Percentiles rank a stretch among this genome's conserved stretches.
phyloP scores from a whole-genome alignment of 2,113 vertebrate species.

The Cephalopholis sonnerati region DNA sequence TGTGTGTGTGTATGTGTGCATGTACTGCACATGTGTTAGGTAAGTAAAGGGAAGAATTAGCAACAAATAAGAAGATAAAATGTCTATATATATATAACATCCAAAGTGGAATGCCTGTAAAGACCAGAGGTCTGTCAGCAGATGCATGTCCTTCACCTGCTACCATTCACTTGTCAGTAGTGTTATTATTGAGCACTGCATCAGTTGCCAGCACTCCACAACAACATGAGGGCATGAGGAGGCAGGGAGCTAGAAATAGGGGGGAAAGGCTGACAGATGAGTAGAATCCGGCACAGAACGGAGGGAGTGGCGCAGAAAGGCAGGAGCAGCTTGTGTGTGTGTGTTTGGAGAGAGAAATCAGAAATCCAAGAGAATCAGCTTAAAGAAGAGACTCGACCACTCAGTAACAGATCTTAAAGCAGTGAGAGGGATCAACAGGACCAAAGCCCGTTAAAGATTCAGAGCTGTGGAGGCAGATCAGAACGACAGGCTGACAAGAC shows the following conservation, averaged over 20 bases:
- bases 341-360: conserved; percentile 66
- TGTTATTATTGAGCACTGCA: conserved; percentile 33
- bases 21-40: not conserved
- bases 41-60: not conserved
- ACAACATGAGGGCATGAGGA: conserved; percentile 70
- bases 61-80: not conserved
- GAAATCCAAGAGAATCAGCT: conserved; percentile 71
- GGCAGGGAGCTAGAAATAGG: conserved; percentile 56
- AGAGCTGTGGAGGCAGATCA: conserved; percentile 30
- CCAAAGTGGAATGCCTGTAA: not conserved
- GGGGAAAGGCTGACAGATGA: conserved; percentile 70
- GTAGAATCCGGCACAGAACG: conserved; percentile 63
- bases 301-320: conserved; percentile 77
- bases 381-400: conserved; percentile 41
- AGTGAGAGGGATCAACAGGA: conserved; percentile 42
- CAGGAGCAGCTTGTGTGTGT: conserved; percentile 65
- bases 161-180: conserved; percentile 29
- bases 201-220: conserved; percentile 50
- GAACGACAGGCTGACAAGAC: conserved; percentile 37
- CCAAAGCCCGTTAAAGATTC: conserved; percentile 51
- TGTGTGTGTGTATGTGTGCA: not conserved
- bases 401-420: conserved; percentile 51
- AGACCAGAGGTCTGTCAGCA: conserved; percentile 10
- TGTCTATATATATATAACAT: not conserved
- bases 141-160: conserved; percentile 27